phyloP scores from a whole-genome alignment of 2,113 vertebrate genomes.

The Limanda limanda region DNA sequence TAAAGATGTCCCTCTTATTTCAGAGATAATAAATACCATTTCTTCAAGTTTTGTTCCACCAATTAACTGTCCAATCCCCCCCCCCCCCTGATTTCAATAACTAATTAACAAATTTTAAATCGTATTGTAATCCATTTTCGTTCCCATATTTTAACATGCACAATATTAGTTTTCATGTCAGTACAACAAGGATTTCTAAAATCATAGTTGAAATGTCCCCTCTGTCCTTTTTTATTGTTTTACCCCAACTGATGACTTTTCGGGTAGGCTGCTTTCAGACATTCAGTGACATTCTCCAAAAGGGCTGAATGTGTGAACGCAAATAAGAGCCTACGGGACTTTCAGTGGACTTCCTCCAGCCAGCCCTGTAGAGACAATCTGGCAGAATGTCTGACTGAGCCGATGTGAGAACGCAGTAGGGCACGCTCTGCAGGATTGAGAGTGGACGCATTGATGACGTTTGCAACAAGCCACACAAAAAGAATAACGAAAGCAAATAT shows the following conservation, averaged over 20 bases:
- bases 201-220: background rate
- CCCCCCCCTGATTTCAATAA: background rate
- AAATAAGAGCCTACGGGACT: too few relatives aligned
- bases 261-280: too few relatives aligned
- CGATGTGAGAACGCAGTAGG: too few relatives aligned
- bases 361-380: too few relatives aligned
- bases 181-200: background rate
- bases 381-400: too few relatives aligned
- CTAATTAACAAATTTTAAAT: background rate
- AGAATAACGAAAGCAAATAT: too few relatives aligned
- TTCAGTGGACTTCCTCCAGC: too few relatives aligned
- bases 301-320: too few relatives aligned
- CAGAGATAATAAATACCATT: background rate
- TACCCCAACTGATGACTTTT: background rate
- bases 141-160: background rate
- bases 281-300: too few relatives aligned
- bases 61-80: background rate
- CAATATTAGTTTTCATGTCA: background rate
- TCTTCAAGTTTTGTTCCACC: constrained; percentile 3
- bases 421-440: too few relatives aligned
- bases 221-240: background rate
- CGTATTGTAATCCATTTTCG: background rate
- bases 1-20: background rate
- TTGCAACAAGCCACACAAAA: too few relatives aligned
- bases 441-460: too few relatives aligned